These are phyloP conservation scores for Hycleus phaleratus DNA, from an alignment of 1,140 invertebrate species.

Conservation along the genomic window DNA sequence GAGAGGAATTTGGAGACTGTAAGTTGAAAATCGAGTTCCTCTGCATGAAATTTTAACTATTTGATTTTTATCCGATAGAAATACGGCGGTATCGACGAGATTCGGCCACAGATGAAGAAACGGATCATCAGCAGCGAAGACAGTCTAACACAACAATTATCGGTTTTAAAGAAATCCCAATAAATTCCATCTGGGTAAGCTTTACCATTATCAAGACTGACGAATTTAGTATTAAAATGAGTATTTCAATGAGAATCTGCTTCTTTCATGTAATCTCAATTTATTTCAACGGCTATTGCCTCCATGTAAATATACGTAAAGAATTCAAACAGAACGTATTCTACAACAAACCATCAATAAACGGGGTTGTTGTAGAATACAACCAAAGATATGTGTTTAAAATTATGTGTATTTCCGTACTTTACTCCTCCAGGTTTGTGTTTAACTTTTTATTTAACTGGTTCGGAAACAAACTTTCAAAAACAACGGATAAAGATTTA, in stretches of 20 bases:
- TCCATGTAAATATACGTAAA: no score
- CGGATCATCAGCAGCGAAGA: slow-evolving; percentile 49
- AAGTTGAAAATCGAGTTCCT: slow-evolving; percentile 23
- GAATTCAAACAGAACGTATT: neutral
- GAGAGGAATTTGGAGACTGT: slow-evolving; percentile 45
- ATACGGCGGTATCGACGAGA: slow-evolving; percentile 17
- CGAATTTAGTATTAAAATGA: neutral
- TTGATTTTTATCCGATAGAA: neutral
- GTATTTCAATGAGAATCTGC: no score
- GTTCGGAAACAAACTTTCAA: slow-evolving; percentile 1
- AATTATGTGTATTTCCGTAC: no score
- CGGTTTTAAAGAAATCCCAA: slow-evolving; percentile 48
- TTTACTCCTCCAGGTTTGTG: no score
- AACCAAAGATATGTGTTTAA: no score
- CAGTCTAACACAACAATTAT: slow-evolving; percentile 48
- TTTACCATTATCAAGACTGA: neutral
- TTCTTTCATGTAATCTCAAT: neutral
- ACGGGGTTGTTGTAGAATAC: no score
- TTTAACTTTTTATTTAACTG: slow-evolving; percentile 10
- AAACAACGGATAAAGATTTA: neutral
- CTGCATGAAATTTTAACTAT: neutral
- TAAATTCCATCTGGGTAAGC: slow-evolving; percentile 35
- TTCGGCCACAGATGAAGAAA: slow-evolving; percentile 45
- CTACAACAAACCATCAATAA: no score
- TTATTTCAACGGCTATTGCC: neutral